Evolutionary conservation across 64 coral and sea anemone genomes (phyloP), one percentile per base, ranked within the genome.

Genomic region (Montipora efflorescens): DNA sequence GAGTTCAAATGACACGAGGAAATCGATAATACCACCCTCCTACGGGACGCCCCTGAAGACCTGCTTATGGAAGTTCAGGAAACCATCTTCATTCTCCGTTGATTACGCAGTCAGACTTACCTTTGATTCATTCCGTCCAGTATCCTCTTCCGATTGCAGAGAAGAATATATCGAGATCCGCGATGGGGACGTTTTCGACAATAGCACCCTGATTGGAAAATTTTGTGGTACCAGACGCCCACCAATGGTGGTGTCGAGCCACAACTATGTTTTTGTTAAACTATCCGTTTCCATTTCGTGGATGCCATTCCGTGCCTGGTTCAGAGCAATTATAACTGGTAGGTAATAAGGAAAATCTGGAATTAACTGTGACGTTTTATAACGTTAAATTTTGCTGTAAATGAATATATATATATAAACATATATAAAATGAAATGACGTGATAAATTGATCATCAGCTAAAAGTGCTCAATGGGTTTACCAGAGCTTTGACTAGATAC

Each of bases 41-140:
- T 55, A 5, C 52, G 52, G 52, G 28, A 28, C 28, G 5, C 52
- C 5, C 52, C 9, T 5, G 52, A 10, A 7, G 52, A 55, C 52
- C 9, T 86, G 82, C 36, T 15, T n/a, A n/a, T 86, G 82, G 82
- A 59, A 86, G 8, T 67, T 86, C 21, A 36, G 59, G 13, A 67
- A 59, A 19, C 82, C 82, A 0, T 49, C 28, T 18, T 59, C 36
- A 43, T 36, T 55, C 52, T 55, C 9, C 9, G 52, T 55, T 55
- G 52, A 55, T 47, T 67, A 59, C 59, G 57, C 48, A 11, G 20
- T 86, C 62, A 86, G 69, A 46, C 2, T 86, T 18, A 86, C 82
- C 12, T 86, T 86, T 47, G 14, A 5, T 16, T 45, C 19, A 59
- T 64, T 86, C 82, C 8, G 46, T 16, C 62, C 67, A 2, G 19